Conservation (phyloP, 1,140 invertebrate species). For the Bradysia coprophila region DNA sequence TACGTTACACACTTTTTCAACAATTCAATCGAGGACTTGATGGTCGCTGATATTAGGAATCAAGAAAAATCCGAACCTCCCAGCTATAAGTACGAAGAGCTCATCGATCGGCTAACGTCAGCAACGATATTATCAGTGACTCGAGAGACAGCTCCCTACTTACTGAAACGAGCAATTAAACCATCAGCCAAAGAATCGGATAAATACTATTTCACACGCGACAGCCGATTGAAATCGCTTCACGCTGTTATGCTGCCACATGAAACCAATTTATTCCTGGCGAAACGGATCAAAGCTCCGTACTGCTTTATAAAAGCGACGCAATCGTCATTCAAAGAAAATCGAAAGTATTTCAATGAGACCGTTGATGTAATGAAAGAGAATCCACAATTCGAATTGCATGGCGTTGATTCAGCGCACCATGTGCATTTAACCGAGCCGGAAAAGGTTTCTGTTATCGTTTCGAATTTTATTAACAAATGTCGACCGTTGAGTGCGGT, state of each 20-base stretch:
- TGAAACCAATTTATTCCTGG: conserved; percentile 28
- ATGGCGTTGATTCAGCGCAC: conserved; percentile 48
- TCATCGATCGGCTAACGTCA: conserved; percentile 29
- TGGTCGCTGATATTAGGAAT: conserved; percentile 24
- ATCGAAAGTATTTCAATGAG: conserved; percentile 25
- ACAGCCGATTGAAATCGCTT: conserved; percentile 31
- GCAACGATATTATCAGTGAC: conserved; percentile 29
- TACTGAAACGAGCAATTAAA: conserved; percentile 34
- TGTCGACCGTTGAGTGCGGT: conserved; percentile 11
- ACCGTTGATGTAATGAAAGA: conserved; percentile 27
- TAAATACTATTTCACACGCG: conserved; percentile 39
- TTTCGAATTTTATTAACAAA: conserved; percentile 37
- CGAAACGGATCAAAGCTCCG: conserved; percentile 29
- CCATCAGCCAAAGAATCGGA: conserved; percentile 30
- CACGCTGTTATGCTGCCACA: conserved; percentile 26
- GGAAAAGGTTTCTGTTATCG: conserved; percentile 30
- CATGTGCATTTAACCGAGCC: conserved; percentile 55
- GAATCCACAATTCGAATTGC: conserved; percentile 36
- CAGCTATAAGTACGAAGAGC: conserved; percentile 35
- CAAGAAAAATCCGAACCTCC: conserved; percentile 29
- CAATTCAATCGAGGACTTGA: conserved; percentile 25
- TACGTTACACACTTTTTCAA: conserved; percentile 11
- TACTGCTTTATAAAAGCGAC: conserved; percentile 37
- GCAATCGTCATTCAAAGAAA: conserved; percentile 30
- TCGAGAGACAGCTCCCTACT: conserved; percentile 28